phyloP scores from a whole-genome alignment of 2,113 vertebrate genomes.

The Hemichromis elongatus region DNA sequence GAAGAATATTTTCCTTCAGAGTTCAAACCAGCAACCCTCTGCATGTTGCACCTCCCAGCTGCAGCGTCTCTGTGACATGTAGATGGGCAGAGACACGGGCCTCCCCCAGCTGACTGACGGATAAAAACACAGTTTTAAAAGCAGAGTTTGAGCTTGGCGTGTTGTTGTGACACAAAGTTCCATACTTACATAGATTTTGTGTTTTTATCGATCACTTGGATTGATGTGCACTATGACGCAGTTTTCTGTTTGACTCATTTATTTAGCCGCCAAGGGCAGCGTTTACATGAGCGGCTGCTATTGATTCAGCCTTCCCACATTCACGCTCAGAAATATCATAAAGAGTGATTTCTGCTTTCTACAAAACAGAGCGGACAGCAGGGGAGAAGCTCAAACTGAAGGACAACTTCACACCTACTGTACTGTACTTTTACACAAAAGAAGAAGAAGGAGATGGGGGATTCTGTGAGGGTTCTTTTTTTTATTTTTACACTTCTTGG shows the following conservation, averaged over 20 bases:
- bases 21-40: not conserved
- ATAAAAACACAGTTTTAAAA: not conserved
- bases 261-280: not conserved
- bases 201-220: not conserved
- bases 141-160: not conserved
- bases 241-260: conserved; percentile 12
- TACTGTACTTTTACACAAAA: not conserved
- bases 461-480: not conserved
- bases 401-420: conserved; percentile 8
- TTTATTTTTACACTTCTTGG: not conserved
- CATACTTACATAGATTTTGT: not conserved
- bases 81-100: not conserved
- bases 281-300: not conserved
- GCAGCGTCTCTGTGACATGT: not conserved
- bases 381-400: not conserved
- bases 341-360: not conserved
- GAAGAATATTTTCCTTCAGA: not conserved
- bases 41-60: not conserved
- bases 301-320: conserved; percentile 25
- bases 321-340: conserved; percentile 6
- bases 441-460: not conserved
- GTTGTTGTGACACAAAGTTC: not conserved
- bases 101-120: not conserved
- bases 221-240: not conserved
- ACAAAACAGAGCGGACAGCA: not conserved